These are phyloP conservation scores for Drosophila mettleri DNA, from an alignment of 2,888 invertebrate species.

Conservation along the genomic window DNA sequence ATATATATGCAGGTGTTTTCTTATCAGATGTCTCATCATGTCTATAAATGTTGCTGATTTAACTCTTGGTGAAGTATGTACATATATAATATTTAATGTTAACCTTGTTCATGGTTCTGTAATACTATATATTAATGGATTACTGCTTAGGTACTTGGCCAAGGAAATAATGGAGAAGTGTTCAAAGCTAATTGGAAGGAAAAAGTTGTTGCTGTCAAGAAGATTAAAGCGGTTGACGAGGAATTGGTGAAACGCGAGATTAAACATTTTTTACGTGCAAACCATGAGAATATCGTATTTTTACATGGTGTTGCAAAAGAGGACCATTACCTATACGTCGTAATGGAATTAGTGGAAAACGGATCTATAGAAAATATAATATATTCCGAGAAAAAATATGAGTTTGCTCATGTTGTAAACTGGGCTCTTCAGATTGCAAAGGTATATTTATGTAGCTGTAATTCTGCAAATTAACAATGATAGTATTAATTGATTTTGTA, in stretches of 20 bases:
- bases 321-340: background rate
- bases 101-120: too few relatives aligned
- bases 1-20: too few relatives aligned
- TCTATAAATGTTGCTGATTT: slow-evolving; percentile 24
- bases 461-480: too few relatives aligned
- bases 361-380: slow-evolving; percentile 45
- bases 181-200: slow-evolving; percentile 8
- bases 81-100: too few relatives aligned
- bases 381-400: slow-evolving; percentile 15
- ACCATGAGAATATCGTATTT: slow-evolving; percentile 51
- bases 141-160: slow-evolving; percentile 14
- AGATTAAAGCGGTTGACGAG: too few relatives aligned
- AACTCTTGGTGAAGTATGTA: slow-evolving; percentile 15
- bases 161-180: slow-evolving; percentile 17
- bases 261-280: slow-evolving; percentile 23
- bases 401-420: slow-evolving; percentile 31
- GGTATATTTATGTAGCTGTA: slow-evolving; percentile 19
- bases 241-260: too few relatives aligned
- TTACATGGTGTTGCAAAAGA: slow-evolving; percentile 35
- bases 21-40: too few relatives aligned
- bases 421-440: slow-evolving; percentile 50
- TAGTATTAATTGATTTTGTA: background rate
- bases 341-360: slow-evolving; percentile 54
- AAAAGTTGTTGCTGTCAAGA: slow-evolving; percentile 38
- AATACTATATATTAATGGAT: background rate